Evolutionary conservation across 2,113 vertebrate genomes (phyloP).

Genomic region (Pristiophorus japonicus): DNA sequence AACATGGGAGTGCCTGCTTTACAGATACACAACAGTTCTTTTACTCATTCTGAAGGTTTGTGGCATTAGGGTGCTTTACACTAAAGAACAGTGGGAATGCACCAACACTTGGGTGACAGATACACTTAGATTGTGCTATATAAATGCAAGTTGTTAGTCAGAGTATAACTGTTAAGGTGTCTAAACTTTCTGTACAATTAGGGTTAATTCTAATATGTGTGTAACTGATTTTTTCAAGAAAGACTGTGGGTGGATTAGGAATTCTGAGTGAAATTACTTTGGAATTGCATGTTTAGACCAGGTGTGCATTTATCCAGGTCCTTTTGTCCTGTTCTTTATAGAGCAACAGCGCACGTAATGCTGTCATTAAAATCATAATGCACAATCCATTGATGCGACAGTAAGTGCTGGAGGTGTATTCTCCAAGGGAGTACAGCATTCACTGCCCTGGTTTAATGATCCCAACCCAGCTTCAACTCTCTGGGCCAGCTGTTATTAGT

Average conservation of each 20-base stretch:
- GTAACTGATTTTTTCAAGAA: background rate
- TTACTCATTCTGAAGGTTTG: background rate
- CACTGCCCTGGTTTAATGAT: background rate
- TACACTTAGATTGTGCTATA: no score
- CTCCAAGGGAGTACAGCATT: background rate
- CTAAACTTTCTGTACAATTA: background rate
- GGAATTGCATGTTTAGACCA: background rate
- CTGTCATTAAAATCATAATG: background rate
- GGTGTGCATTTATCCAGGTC: background rate
- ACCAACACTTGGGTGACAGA: background rate
- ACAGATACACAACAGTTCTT: no score
- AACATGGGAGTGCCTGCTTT: no score
- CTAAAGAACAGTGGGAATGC: background rate
- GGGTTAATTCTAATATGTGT: background rate
- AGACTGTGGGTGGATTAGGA: background rate
- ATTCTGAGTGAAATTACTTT: background rate
- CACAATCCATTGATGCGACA: background rate
- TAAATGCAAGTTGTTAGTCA: no score
- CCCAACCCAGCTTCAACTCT: constrained; percentile 74
- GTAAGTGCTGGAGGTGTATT: background rate
- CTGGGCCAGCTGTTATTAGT: constrained; percentile 61
- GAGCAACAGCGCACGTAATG: background rate
- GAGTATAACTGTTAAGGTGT: background rate
- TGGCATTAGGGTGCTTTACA: background rate
- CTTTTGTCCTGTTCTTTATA: background rate